Evolutionary conservation across 2,113 vertebrate genomes (phyloP).

Genomic region (Hyla sarda): DNA sequence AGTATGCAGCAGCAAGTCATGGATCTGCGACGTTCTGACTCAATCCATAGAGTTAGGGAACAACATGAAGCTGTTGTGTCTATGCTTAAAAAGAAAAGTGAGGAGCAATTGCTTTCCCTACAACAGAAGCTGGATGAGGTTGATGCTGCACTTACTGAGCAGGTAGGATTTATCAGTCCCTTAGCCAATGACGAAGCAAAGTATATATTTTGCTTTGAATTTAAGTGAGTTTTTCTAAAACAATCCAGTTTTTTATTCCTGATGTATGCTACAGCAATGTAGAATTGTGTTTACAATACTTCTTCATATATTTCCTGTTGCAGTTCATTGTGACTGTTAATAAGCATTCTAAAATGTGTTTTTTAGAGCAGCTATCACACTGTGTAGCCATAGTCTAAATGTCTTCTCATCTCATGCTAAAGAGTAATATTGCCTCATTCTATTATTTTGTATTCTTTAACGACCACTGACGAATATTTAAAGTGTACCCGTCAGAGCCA

Average conservation of each 20-base stretch:
- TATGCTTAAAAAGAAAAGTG: slow-evolving; percentile 83
- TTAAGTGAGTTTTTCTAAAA: too few relatives aligned
- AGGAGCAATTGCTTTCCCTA: slow-evolving; percentile 76
- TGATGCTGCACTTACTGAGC: slow-evolving; percentile 76
- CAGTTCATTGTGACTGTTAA: too few relatives aligned
- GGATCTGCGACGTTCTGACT: slow-evolving; percentile 87
- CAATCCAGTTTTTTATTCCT: not conserved
- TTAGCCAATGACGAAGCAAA: not conserved
- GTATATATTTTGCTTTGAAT: too few relatives aligned
- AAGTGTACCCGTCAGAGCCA: too few relatives aligned
- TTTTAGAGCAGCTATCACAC: too few relatives aligned
- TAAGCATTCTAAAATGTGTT: too few relatives aligned
- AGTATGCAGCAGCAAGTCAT: slow-evolving; percentile 90
- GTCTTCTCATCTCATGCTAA: too few relatives aligned
- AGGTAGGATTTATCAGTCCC: slow-evolving; percentile 72
- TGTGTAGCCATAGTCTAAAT: too few relatives aligned
- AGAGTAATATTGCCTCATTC: too few relatives aligned
- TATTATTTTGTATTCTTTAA: too few relatives aligned
- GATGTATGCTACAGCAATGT: not conserved
- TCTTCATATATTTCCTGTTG: too few relatives aligned
- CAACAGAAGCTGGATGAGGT: slow-evolving; percentile 82
- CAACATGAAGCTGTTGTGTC: slow-evolving; percentile 84
- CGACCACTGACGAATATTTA: too few relatives aligned
- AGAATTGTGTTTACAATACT: not conserved
- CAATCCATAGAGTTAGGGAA: slow-evolving; percentile 82